Percentiles rank a stretch among this genome's conserved stretches.
These are phyloP conservation scores for Boloria selene DNA, from an alignment of 2,888 invertebrate genomes.

Conservation along the genomic window DNA sequence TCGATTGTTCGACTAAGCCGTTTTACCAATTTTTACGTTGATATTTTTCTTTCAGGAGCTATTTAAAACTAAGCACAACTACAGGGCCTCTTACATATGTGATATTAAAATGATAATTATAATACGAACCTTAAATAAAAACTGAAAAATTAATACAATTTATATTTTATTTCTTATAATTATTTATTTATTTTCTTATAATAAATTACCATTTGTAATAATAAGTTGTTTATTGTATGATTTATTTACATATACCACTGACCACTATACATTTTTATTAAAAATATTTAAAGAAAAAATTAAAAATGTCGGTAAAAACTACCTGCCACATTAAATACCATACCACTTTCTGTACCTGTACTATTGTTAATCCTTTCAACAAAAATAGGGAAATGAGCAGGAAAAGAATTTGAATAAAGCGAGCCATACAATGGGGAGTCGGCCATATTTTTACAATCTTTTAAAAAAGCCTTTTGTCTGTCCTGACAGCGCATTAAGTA, in stretches of 20 bases:
- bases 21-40: conserved; percentile 5
- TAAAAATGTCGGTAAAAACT: not conserved
- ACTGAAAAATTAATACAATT: too few relatives aligned
- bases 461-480: conserved; percentile 69
- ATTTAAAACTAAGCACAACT: too few relatives aligned
- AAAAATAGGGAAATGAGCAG: conserved; percentile 76
- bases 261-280: too few relatives aligned
- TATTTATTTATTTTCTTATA: too few relatives aligned
- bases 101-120: too few relatives aligned
- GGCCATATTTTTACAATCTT: conserved; percentile 74
- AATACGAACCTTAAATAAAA: too few relatives aligned
- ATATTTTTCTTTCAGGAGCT: not conserved
- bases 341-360: conserved; percentile 55
- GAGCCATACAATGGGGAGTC: conserved; percentile 61
- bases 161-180: too few relatives aligned
- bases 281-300: too few relatives aligned
- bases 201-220: too few relatives aligned
- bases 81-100: too few relatives aligned
- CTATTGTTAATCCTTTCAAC: conserved; percentile 77
- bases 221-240: too few relatives aligned
- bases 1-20: conserved; percentile 11
- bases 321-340: conserved; percentile 26
- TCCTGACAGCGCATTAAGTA: conserved; percentile 70
- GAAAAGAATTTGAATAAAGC: conserved; percentile 70
- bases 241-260: too few relatives aligned